Evolutionary conservation across 1,140 invertebrate species (phyloP).

Genomic region (Nomia melanderi): DNA sequence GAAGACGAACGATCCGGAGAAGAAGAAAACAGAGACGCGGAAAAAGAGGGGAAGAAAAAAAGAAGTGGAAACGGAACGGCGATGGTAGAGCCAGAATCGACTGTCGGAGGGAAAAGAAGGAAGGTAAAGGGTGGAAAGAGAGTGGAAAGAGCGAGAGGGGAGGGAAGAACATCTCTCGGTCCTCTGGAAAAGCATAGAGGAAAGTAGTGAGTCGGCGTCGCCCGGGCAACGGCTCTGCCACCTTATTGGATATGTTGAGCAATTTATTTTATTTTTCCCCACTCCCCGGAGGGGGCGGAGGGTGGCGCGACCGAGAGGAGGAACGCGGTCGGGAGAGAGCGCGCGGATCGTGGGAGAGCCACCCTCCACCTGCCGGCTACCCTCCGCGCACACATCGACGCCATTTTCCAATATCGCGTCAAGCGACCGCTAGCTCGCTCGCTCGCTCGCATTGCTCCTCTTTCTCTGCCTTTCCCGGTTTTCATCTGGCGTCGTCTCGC

Average conservation of each 20-base stretch:
- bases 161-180: constrained; percentile 61
- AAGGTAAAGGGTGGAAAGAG: constrained; percentile 1
- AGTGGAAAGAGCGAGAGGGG: not conserved
- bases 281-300: constrained; percentile 57
- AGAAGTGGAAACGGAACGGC: constrained; percentile 41
- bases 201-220: constrained; percentile 77
- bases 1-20: constrained; percentile 52
- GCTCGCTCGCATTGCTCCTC: constrained; percentile 32
- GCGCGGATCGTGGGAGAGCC: constrained; percentile 55
- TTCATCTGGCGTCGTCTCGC: constrained; percentile 36
- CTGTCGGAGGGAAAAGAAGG: constrained; percentile 17
- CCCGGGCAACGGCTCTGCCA: constrained; percentile 80
- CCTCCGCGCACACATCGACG: constrained; percentile 76
- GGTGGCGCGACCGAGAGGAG: constrained; percentile 1
- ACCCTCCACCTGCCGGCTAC: constrained; percentile 61
- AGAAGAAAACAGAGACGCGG: constrained; percentile 30
- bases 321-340: constrained; percentile 50
- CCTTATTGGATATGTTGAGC: constrained; percentile 81
- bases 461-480: constrained; percentile 37
- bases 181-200: constrained; percentile 64
- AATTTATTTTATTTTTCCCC: constrained; percentile 82
- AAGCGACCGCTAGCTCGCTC: constrained; percentile 65
- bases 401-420: constrained; percentile 80
- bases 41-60: constrained; percentile 17
- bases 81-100: not conserved